Conservation (phyloP, 1,140 invertebrate genomes). For the Bradynema listronoti region DNA sequence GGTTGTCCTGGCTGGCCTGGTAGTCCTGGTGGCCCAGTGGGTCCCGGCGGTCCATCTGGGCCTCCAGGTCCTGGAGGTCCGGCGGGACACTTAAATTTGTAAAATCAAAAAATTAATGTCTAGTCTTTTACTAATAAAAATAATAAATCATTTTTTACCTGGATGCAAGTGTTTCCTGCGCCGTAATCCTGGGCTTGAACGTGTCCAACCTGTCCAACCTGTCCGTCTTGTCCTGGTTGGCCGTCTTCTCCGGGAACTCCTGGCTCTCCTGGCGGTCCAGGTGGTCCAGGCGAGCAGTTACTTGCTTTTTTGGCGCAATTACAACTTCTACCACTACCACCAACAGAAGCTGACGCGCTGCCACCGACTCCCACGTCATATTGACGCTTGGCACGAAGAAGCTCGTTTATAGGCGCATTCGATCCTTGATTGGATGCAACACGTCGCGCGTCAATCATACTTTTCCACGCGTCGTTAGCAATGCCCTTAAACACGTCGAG, state of each 20-base stretch:
- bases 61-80: conserved; percentile 17
- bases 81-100: conserved; percentile 1
- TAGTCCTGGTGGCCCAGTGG: conserved; percentile 22
- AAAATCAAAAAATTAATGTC: background rate
- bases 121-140: background rate
- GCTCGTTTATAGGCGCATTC: conserved; percentile 12
- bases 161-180: background rate
- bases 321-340: background rate
- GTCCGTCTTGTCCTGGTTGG: conserved; percentile 22
- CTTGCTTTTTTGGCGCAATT: conserved; percentile 32
- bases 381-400: conserved; percentile 36
- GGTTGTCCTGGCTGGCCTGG: conserved; percentile 17
- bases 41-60: conserved; percentile 25
- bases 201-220: conserved; percentile 13
- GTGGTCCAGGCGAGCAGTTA: conserved; percentile 26
- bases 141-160: conserved; percentile 1
- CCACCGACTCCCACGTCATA: conserved; percentile 17
- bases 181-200: background rate
- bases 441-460: conserved; percentile 36
- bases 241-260: conserved; percentile 29
- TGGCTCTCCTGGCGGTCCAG: conserved; percentile 22
- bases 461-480: conserved; percentile 43
- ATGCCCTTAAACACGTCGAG: conserved; percentile 36
- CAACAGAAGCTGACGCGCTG: background rate
- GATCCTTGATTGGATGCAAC: no score